These are phyloP conservation scores for Apoderus coryli DNA, from an alignment of 2,888 invertebrate species.

Conservation along the genomic window DNA sequence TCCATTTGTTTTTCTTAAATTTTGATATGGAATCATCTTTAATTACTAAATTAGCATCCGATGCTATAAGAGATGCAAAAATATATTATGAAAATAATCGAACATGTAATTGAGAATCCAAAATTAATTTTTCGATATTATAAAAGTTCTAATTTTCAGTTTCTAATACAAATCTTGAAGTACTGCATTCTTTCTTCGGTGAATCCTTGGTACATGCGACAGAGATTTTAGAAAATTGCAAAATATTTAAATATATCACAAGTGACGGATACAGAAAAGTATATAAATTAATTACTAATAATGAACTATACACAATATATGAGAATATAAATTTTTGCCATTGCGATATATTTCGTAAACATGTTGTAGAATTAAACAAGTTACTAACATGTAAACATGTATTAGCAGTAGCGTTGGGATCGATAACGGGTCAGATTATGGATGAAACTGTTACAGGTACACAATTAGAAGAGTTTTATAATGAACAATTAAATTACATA, in stretches of 20 bases:
- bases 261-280: slow-evolving; percentile 32
- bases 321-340: slow-evolving; percentile 51
- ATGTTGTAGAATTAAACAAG: slow-evolving; percentile 38
- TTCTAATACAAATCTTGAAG: slow-evolving; percentile 39
- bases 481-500: slow-evolving; percentile 21
- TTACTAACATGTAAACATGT: slow-evolving; percentile 53
- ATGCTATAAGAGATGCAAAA: slow-evolving; percentile 20
- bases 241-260: slow-evolving; percentile 36
- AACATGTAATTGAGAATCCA: slow-evolving; percentile 16
- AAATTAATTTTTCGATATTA: slow-evolving; percentile 5
- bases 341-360: slow-evolving; percentile 43
- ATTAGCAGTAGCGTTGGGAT: slow-evolving; percentile 44
- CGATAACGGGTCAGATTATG: slow-evolving; percentile 31
- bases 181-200: slow-evolving; percentile 45
- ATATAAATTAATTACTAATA: slow-evolving; percentile 43
- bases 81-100: slow-evolving; percentile 16
- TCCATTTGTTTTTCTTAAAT: slow-evolving; percentile 2
- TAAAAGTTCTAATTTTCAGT: slow-evolving; percentile 32
- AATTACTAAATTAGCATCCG: slow-evolving; percentile 18
- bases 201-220: slow-evolving; percentile 41
- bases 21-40: slow-evolving; percentile 14
- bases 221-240: slow-evolving; percentile 45
- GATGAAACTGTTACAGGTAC: slow-evolving; percentile 36
- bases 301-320: slow-evolving; percentile 45
- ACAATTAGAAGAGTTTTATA: slow-evolving; percentile 33